Base-by-base conservation (phyloP, 2,113 vertebrate genomes). In the Phalacrocorax carbo region DNA sequence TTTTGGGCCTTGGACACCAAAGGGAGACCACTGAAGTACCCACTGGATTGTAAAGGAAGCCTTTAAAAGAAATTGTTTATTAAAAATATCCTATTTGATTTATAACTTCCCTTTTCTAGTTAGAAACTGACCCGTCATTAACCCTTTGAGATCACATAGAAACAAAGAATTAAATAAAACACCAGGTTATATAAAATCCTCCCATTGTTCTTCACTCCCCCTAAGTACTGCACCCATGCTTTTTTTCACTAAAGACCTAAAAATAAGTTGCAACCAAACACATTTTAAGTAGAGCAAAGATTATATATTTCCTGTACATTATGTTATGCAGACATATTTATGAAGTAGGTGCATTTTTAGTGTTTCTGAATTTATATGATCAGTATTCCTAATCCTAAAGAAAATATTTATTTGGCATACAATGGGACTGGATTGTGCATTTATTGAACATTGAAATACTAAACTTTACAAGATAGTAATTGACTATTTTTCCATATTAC, bases 151-250 rank as follows among this genome's bases (percentile, higher is more conserved):
- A 29, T 62, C 10, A 71, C 40, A 79, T 1, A 58, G n/a, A 68
- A 80, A 69, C 9, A 82, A 57, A 30, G 0, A 73, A 44, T 58
- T 85, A n/a, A 75, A 85, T 38, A 71, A 86, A 88, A 55, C 1
- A 6, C 15, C 23, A 40, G 10, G 4, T 48, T 82, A 29, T 55
- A 69, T 11, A 64, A 71, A 84, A 78, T 12, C 2, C 25, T 27
- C 5, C 6, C 21, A 2, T 22, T 66, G 26, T 29, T 69, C 26
- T 69, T 65, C 12, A 29, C 21, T 52, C 54, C 11, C 77, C 9
- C 13, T 32, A 46, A 49, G 14, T 34, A 84, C 13, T n/a, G 13
- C 17, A 46, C 15, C 15, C 15, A 49, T 0, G 1, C 0, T 16
- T 62, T 44, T 80, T 79, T 60, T 38, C 34, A 44, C 4, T 2